Evolutionary conservation across 2,797 vertebrate genomes (phyloP), one percentile per base, ranked within the genome.

Genomic region (Pteronotus mesoamericanus): DNA sequence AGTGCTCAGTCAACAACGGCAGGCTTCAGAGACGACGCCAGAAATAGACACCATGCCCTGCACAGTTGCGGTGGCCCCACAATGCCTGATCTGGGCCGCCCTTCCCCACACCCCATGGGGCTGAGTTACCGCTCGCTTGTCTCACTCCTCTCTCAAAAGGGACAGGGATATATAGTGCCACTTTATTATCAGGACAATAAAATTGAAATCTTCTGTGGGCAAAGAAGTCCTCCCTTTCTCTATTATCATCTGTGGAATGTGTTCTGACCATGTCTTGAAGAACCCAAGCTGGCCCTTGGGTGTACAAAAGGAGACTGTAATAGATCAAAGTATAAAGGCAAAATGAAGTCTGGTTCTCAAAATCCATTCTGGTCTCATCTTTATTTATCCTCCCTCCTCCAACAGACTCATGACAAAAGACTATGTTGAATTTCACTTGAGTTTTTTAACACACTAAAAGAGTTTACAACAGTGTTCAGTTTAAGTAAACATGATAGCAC

Each of bases 401-500:
- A 79, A 82, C 18, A 75, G 68, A 4, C 55, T 94, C 44, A 34
- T 46, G 24, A 64, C 19, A 83, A 44, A 39, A 61, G 64, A 53
- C 26, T 80, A 55, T 26, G 86, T 57, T 42, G 64, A 79, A 34
- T 75, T 94, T 95, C 61, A 84, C 5, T 32, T 95, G 79, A 90
- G 68, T 92, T 86, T 87, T 91, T 91, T 75, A 89, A 74, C 57
- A 80, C 37, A 82, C 29, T 89, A 61, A 69, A 84, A 86, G 42
- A 95, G 91, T 48, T 74, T 91, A 88, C 57, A 95, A 64, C 16
- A 48, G 24, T 86, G 44, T 68, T 96, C 78, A 93, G n/a, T 82
- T 96, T 96, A 96, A 90, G 84, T 83, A 94, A 97, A 95, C 68
- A 93, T 55, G 66, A 86, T 71, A 83, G 68, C 34, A 83, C 61